Conservation (phyloP, 2,797 vertebrate species). For the Gallinago solitaria region DNA sequence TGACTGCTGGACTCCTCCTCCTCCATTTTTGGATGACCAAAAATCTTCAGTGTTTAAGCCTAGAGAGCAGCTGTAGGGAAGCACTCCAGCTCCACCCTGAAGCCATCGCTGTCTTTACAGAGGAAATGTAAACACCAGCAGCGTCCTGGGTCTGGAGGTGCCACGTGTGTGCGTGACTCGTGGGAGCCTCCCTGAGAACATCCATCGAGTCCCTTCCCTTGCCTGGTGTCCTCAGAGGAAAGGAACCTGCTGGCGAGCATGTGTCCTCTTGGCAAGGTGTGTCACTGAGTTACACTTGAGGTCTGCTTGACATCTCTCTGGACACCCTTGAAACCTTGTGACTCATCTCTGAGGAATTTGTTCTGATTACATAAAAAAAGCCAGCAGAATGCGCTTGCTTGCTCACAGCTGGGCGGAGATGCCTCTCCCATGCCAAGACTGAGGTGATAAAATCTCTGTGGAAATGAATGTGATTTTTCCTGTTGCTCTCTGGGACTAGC, state of each 20-base stretch:
- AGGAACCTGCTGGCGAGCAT: not conserved
- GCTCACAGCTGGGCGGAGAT: slow-evolving; percentile 71
- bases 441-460: slow-evolving; percentile 64
- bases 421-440: slow-evolving; percentile 62
- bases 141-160: not conserved
- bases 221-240: not conserved
- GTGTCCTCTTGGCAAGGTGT: slow-evolving; percentile 54
- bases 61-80: slow-evolving; percentile 54
- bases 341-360: slow-evolving; percentile 70
- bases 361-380: slow-evolving; percentile 71
- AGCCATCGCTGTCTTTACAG: slow-evolving; percentile 36
- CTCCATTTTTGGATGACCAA: too few relatives aligned
- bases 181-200: not conserved
- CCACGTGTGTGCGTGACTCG: not conserved
- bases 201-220: not conserved
- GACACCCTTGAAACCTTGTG: slow-evolving; percentile 59
- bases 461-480: slow-evolving; percentile 55
- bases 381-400: slow-evolving; percentile 48
- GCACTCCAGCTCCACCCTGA: slow-evolving; percentile 45
- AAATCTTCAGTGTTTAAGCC: slow-evolving; percentile 11
- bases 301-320: slow-evolving; percentile 53
- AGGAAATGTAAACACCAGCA: slow-evolving; percentile 48
- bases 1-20: not conserved
- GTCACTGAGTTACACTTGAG: slow-evolving; percentile 53
- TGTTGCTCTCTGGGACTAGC: not conserved